A percentile compares a stretch with the other conserved stretches of the same genome.
Evolutionary conservation across 2,888 invertebrate species (phyloP).

Genomic region (Lysandra coridon): DNA sequence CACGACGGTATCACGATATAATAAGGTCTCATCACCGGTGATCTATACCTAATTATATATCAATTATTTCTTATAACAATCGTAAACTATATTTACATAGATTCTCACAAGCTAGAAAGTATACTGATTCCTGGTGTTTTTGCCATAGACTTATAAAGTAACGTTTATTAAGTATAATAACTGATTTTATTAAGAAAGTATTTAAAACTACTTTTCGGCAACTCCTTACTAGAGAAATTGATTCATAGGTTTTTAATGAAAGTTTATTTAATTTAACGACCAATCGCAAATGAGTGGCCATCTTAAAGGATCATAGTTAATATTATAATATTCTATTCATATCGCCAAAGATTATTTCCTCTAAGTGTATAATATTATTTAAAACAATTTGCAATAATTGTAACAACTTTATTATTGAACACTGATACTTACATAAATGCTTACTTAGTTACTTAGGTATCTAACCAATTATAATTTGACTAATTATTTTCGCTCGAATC

Average conservation of each 20-base stretch:
- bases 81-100: conserved; percentile 22
- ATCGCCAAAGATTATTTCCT: no score
- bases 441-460: not conserved
- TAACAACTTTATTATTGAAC: no score
- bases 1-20: conserved; percentile 10
- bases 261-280: no score
- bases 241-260: no score
- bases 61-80: conserved; percentile 20
- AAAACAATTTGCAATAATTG: no score
- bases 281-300: no score
- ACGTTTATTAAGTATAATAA: not conserved
- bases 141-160: not conserved
- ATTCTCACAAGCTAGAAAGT: not conserved
- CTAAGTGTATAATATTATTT: no score
- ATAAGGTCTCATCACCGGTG: conserved; percentile 2
- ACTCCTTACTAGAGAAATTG: no score
- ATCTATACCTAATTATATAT: conserved; percentile 28
- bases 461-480: not conserved
- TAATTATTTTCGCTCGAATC: not conserved
- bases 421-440: no score
- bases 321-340: no score
- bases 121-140: not conserved
- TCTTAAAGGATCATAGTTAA: no score
- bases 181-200: not conserved
- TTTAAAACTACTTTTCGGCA: not conserved